Conservation (phyloP, 2,113 vertebrate genomes). For the Melospiza georgiana region DNA sequence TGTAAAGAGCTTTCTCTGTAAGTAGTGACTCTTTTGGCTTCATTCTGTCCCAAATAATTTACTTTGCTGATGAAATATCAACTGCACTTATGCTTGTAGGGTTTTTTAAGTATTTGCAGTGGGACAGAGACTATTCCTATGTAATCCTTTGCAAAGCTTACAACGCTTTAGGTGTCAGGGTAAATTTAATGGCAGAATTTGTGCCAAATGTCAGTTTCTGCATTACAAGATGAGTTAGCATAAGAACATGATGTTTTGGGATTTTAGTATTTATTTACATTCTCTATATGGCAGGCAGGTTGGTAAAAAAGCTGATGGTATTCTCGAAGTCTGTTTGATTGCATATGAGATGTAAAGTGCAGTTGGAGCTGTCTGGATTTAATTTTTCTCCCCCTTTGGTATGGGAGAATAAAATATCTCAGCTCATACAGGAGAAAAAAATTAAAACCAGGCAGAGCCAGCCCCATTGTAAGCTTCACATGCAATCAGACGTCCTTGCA, state of each 20-base stretch:
- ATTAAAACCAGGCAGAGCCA: slow-evolving; percentile 75
- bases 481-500: slow-evolving; percentile 51
- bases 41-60: neutral
- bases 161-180: neutral
- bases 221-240: slow-evolving; percentile 36
- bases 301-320: slow-evolving; percentile 46
- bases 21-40: neutral
- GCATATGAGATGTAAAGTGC: slow-evolving; percentile 72
- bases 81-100: neutral
- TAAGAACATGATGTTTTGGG: slow-evolving; percentile 38
- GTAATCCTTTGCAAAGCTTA: slow-evolving; percentile 2
- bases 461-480: slow-evolving; percentile 70
- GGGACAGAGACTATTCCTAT: neutral
- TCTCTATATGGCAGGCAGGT: slow-evolving; percentile 50
- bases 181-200: neutral
- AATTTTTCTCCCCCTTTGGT: slow-evolving; percentile 51
- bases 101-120: neutral
- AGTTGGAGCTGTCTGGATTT: slow-evolving; percentile 74
- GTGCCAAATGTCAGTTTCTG: slow-evolving; percentile 37
- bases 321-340: slow-evolving; percentile 63
- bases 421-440: slow-evolving; percentile 65
- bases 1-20: neutral
- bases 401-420: slow-evolving; percentile 71
- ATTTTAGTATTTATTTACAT: slow-evolving; percentile 62
- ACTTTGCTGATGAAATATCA: neutral